phyloP scores from a whole-genome alignment of 2,113 vertebrate species.

The Menura novaehollandiae region DNA sequence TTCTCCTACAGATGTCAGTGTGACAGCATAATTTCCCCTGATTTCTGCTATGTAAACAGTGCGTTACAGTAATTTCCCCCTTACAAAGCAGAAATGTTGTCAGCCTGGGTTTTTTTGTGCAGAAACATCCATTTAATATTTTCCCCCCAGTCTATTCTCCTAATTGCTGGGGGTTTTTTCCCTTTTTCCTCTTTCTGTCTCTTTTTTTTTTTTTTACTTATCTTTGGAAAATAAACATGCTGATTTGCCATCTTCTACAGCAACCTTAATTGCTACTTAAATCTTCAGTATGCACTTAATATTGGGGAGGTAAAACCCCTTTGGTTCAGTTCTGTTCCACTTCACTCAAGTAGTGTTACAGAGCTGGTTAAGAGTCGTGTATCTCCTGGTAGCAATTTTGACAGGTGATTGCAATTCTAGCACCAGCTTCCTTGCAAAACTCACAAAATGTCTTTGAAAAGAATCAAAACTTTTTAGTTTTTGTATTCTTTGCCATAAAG shows the following conservation, averaged over 20 bases:
- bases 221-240: conserved; percentile 19
- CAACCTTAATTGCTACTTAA: conserved; percentile 75
- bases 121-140: conserved; percentile 68
- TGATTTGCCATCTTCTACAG: conserved; percentile 56
- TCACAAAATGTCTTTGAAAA: background rate
- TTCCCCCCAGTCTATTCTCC: conserved; percentile 68
- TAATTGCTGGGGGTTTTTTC: conserved; percentile 71
- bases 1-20: conserved; percentile 91
- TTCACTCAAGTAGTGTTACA: conserved; percentile 55
- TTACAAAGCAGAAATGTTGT: conserved; percentile 72
- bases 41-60: conserved; percentile 93
- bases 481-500: accelerated
- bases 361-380: conserved; percentile 49
- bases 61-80: conserved; percentile 86
- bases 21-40: conserved; percentile 95
- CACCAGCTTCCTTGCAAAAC: background rate
- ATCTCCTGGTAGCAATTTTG: conserved; percentile 6
- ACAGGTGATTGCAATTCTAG: background rate
- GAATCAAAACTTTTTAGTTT: background rate
- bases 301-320: conserved; percentile 39
- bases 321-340: conserved; percentile 58
- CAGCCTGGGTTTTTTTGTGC: conserved; percentile 55
- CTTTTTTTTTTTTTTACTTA: background rate
- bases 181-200: background rate
- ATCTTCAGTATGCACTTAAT: conserved; percentile 71